Percentiles rank a stretch among this genome's conserved stretches.
phyloP scores from a whole-genome alignment of 37 sponge, comb jelly and placozoan genomes.

The Beroe ovata region DNA sequence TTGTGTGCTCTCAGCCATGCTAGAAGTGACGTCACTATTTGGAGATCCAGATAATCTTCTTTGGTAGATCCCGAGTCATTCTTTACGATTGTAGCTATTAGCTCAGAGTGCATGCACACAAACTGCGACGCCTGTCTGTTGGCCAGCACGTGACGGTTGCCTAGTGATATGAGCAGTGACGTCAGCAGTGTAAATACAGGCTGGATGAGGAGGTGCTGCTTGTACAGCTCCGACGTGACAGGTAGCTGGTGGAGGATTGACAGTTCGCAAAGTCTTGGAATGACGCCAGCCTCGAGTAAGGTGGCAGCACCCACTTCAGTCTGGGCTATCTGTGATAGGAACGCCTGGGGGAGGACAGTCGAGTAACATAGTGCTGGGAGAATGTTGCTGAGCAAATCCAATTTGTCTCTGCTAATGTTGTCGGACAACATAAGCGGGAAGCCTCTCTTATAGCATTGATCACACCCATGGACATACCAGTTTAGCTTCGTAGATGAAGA shows the following conservation, averaged over 20 bases:
- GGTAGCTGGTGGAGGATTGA: constrained; percentile 59
- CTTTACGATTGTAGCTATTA: constrained; percentile 44
- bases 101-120: constrained; percentile 39
- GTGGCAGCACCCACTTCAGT: constrained; percentile 33
- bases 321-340: constrained; percentile 55
- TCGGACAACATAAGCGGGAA: too few species aligned
- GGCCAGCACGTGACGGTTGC: constrained; percentile 26
- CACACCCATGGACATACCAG: too few species aligned
- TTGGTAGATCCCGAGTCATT: neutral
- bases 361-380: too few species aligned
- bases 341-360: neutral
- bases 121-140: constrained; percentile 54
- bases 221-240: constrained; percentile 24
- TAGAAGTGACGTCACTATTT: constrained; percentile 42
- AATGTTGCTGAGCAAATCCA: too few species aligned
- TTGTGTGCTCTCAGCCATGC: constrained; percentile 48
- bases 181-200: constrained; percentile 65
- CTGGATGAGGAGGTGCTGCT: constrained; percentile 42
- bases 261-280: constrained; percentile 43
- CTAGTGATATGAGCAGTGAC: constrained; percentile 47
- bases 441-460: too few species aligned
- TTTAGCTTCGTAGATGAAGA: constrained; percentile 63
- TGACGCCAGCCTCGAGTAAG: constrained; percentile 21
- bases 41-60: constrained; percentile 30
- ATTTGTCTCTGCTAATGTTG: too few species aligned